Evolutionary conservation across 2,888 invertebrate genomes (phyloP), one percentile per base, ranked within the genome.

Genomic region (Pristionchus maxplancki): DNA sequence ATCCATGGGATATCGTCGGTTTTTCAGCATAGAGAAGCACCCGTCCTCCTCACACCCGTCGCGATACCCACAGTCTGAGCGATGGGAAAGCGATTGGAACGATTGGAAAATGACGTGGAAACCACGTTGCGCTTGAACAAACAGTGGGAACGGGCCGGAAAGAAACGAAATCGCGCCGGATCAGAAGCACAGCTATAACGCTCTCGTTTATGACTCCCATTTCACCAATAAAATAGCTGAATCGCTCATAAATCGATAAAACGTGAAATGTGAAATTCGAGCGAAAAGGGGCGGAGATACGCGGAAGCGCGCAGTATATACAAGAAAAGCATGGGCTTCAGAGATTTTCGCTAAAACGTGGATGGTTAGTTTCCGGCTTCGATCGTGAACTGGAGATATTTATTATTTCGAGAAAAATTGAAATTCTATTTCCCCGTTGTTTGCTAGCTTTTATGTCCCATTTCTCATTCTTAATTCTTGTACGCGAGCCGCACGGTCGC

Each of bases 1-100:
- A 40, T 78, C 78, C 78, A 78, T 78, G 5, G 78, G 78, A n/a
- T 78, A 78, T 48, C 78, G 44, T 48, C 78, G 78, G 78, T 78
- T 78, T 78, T 78, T 78, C 78, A n/a, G n/a, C n/a, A 78, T 78
- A 78, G 44, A 48, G 48, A n/a, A 8, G 44, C 17, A 9, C 78
- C 78, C 78, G 44, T 78, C 78, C 71, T 40, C 78, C 78, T n/a
- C 78, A 11, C 40, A 48, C 78, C 78, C 78, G 78, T 78, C 13
- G 78, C 44, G n/a, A 40, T 78, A 78, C 78, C 78, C 78, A 28
- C 17, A 31, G 64, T 31, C 64, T 67, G 71, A 71, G 28, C 78
- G 44, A 48, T 67, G 40, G n/a, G 48, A 28, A 78, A 15, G 48
- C 44, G n/a, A n/a, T 78, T n/a, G 78, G n/a, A 78, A 48, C n/a